phyloP scores from a whole-genome alignment of 1,140 invertebrate species.

The Hycleus cichorii region DNA sequence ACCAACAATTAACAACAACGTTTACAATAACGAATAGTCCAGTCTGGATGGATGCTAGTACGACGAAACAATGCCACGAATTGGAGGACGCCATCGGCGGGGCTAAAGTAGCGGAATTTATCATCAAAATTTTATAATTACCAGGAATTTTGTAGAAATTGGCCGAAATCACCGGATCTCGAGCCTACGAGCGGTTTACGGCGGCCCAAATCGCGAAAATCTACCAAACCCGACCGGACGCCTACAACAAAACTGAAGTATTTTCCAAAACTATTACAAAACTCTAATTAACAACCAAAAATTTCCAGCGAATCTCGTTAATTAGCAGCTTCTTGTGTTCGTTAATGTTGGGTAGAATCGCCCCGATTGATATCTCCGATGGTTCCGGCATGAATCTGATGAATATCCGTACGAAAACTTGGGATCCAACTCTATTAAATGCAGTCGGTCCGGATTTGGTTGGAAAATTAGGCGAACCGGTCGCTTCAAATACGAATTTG shows the following conservation, averaged over 20 bases:
- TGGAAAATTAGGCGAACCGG: conserved; percentile 64
- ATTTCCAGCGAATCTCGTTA: conserved; percentile 75
- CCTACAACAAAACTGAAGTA: conserved; percentile 77
- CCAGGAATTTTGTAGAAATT: conserved; percentile 50
- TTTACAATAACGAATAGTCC: conserved; percentile 82
- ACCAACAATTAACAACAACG: conserved; percentile 68
- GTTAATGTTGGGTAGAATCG: conserved; percentile 82
- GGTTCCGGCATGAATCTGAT: conserved; percentile 96
- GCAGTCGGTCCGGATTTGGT: conserved; percentile 63
- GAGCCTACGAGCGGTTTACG: conserved; percentile 90
- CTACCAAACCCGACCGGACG: conserved; percentile 58
- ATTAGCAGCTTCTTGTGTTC: conserved; percentile 89
- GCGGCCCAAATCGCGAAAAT: conserved; percentile 90
- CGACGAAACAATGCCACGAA: conserved; percentile 66
- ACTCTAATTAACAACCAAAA: conserved; percentile 4
- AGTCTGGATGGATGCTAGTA: conserved; percentile 95
- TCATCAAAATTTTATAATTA: conserved; percentile 1
- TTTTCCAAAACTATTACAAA: conserved; percentile 9
- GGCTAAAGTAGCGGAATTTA: conserved; percentile 47
- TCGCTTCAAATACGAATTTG: conserved; percentile 59
- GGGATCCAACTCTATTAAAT: conserved; percentile 69
- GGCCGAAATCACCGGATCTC: conserved; percentile 81
- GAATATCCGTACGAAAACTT: conserved; percentile 72
- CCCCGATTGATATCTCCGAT: conserved; percentile 85
- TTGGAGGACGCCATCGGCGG: conserved; percentile 78